A percentile compares a stretch with the other conserved stretches of the same genome.
phyloP scores from a whole-genome alignment of 2,888 invertebrate species.

The Stenurella melanura region DNA sequence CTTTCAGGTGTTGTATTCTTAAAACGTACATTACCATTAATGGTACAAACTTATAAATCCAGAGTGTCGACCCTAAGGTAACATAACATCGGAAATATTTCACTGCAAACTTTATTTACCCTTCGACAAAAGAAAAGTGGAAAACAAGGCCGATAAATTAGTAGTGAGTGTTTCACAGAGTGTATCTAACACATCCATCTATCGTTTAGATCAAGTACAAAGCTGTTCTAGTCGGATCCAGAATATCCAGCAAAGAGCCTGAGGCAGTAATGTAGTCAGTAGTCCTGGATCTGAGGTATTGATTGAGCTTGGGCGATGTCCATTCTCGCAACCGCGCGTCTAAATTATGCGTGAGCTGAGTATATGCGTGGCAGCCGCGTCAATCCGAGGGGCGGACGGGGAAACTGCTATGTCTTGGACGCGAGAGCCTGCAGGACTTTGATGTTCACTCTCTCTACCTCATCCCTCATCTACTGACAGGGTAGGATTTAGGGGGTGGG shows the following conservation, averaged over 20 bases:
- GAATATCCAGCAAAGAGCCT: conserved; percentile 45
- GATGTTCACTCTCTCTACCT: conserved; percentile 66
- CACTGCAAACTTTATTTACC: conserved; percentile 36
- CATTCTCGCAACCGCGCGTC: conserved; percentile 74
- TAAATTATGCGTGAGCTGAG: conserved; percentile 74
- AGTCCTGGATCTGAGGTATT: conserved; percentile 71
- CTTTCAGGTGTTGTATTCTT: background rate
- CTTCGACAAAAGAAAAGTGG: conserved; percentile 39
- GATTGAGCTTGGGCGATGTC: conserved; percentile 73
- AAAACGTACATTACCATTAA: conserved; percentile 10
- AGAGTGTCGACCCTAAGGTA: conserved; percentile 29
- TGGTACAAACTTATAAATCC: conserved; percentile 23
- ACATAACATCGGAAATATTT: conserved; percentile 39
- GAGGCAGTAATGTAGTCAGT: conserved; percentile 65
- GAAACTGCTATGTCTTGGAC: conserved; percentile 63
- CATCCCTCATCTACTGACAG: conserved; percentile 44
- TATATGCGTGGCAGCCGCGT: conserved; percentile 72
- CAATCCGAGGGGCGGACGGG: conserved; percentile 62
- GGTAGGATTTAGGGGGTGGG: conserved; percentile 41
- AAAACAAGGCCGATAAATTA: conserved; percentile 41
- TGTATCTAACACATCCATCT: conserved; percentile 55
- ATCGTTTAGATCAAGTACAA: conserved; percentile 44
- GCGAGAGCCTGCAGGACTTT: conserved; percentile 66
- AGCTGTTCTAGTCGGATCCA: conserved; percentile 42
- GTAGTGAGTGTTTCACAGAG: conserved; percentile 41